Percentiles rank a stretch among this genome's conserved stretches.
phyloP scores from a whole-genome alignment of 1,140 invertebrate species.

The Aporrectodea caliginosa region DNA sequence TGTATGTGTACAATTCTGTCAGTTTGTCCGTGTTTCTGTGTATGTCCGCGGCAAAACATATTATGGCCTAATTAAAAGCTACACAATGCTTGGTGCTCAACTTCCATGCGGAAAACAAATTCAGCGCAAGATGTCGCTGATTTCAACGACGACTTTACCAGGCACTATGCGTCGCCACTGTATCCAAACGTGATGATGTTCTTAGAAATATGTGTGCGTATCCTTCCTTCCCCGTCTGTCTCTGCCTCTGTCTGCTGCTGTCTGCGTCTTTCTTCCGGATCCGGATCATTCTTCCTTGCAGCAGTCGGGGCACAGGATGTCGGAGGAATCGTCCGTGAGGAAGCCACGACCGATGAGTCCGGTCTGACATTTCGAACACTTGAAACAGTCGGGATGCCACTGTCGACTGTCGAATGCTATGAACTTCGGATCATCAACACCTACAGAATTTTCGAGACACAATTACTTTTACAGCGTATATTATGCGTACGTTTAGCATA shows the following conservation, averaged over 20 bases:
- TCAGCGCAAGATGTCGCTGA: neutral
- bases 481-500: too few relatives aligned
- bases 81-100: too few relatives aligned
- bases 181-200: neutral
- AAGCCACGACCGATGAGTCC: conserved; percentile 30
- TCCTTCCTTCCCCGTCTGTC: neutral
- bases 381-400: conserved; percentile 31
- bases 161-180: neutral
- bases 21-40: neutral
- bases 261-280: too few relatives aligned
- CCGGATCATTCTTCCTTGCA: conserved; percentile 13
- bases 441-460: conserved; percentile 19
- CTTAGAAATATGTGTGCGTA: neutral
- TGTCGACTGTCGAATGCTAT: conserved; percentile 33
- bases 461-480: too few relatives aligned
- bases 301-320: conserved; percentile 31
- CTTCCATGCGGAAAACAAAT: neutral
- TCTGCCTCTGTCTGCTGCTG: neutral
- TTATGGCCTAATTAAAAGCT: too few relatives aligned
- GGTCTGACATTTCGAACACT: conserved; percentile 25
- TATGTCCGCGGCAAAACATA: too few relatives aligned
- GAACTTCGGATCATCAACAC: conserved; percentile 30
- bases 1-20: neutral
- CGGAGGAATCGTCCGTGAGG: conserved; percentile 19
- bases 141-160: neutral